Conservation (phyloP, 2,113 vertebrate genomes). For the Chauna torquata region DNA sequence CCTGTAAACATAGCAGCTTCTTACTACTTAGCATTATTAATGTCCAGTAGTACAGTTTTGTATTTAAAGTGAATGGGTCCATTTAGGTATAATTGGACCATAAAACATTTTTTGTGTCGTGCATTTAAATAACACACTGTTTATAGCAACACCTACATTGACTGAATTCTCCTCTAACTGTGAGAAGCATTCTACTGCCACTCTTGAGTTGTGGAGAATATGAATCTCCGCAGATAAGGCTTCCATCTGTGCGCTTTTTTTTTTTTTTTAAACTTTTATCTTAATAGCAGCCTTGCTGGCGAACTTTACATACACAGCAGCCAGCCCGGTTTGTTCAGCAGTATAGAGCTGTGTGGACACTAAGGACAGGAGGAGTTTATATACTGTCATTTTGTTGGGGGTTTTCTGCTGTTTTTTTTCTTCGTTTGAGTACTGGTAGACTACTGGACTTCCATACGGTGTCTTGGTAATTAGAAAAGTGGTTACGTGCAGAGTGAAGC, state of each 20-base stretch:
- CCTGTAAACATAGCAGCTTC: slow-evolving; percentile 5
- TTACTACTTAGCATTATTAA: neutral
- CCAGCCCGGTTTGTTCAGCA: neutral
- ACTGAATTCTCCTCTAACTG: neutral
- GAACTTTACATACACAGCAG: neutral
- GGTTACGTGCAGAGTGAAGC: neutral
- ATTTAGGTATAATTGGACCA: slow-evolving; percentile 32
- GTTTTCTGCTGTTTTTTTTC: neutral
- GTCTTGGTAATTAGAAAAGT: neutral
- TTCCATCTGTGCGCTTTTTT: neutral
- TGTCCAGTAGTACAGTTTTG: slow-evolving; percentile 12
- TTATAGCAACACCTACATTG: neutral
- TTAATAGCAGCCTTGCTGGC: neutral
- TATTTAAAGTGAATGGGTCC: neutral
- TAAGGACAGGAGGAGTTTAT: neutral
- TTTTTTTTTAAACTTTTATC: neutral
- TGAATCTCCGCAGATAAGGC: neutral
- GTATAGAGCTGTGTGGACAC: neutral
- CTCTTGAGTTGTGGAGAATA: neutral
- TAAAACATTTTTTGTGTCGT: neutral
- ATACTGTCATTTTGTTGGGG: neutral
- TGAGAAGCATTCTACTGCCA: neutral
- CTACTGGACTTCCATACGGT: neutral
- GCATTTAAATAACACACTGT: neutral
- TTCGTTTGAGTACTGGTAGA: neutral